Evolutionary conservation across 2,797 vertebrate genomes (phyloP), one percentile per base, ranked within the genome.

Genomic region (Pteropus rufus): DNA sequence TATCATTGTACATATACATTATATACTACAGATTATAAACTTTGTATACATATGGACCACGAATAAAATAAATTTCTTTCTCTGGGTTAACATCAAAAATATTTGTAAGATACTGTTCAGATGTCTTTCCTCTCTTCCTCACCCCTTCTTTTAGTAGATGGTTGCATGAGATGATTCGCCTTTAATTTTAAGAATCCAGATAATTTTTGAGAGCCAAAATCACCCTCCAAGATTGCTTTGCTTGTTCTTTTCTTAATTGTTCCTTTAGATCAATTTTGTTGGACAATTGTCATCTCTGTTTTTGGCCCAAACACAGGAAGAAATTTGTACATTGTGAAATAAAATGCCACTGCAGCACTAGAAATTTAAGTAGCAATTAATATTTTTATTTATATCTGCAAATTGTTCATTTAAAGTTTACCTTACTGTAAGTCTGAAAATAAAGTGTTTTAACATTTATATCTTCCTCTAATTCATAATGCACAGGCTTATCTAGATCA

Each of bases 391-490:
- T 97, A 82, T 56, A 84, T 89, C 93, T 97, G 11, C 96, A 98
- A 98, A 98, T 98, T 97, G 96, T 96, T 97, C 84, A 96, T 94
- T 69, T 64, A 84, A 94, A 94, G 87, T 52, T 56, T 94, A 91
- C 67, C 39, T 97, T 85, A 96, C 14, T 94, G 62, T 93, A 97
- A 98, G 52, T 93, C 49, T 83, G 36, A 97, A 93, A 97, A 75
- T 72, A 89, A 93, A 80, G 26, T 60, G 6, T 93, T 98, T 97
- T 96, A 97, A 93, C 69, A 83, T 94, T 94, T 83, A 79, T 94
- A 89, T 29, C 54, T 95, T 97, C 96, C 86, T 86, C 0, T 0
- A 91, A 92, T 97, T 97, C 89, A 94, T 92, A 97, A 96, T 97
- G 44, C 39, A 91, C 72, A 98, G 84, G 82, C 36, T 97, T 91